Conservation (phyloP, 92 coral and sea anemone genomes). For the Epizoanthus scotinus region DNA sequence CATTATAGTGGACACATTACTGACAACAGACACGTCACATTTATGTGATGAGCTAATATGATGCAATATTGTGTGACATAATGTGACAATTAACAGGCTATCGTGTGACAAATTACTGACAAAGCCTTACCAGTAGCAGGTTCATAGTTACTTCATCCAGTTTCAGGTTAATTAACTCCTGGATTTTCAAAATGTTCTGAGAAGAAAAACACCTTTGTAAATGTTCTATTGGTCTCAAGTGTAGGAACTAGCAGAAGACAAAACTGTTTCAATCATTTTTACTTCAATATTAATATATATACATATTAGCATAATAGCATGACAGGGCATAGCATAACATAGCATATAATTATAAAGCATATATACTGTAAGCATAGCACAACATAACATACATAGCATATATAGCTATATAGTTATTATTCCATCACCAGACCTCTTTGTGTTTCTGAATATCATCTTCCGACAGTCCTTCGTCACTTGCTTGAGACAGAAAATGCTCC, state of each 20-base stretch:
- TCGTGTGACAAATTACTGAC: neutral
- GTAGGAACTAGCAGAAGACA: no score
- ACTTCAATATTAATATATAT: no score
- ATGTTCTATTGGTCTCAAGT: no score
- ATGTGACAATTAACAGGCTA: neutral
- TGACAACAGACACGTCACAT: no score
- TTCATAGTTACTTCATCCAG: constrained; percentile 94
- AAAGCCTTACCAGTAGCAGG: constrained; percentile 69
- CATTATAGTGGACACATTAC: no score
- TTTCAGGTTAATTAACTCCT: constrained; percentile 68
- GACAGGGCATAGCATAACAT: neutral
- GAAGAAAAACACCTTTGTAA: neutral
- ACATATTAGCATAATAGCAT: no score
- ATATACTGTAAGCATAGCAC: neutral
- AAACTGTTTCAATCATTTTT: no score
- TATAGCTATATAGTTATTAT: no score
- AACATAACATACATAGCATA: no score
- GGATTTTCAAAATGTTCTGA: constrained; percentile 49
- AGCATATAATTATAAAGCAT: neutral
- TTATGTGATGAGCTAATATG: no score
- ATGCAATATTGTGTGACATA: neutral
- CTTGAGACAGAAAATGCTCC: constrained; percentile 59
- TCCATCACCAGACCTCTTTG: constrained; percentile 31
- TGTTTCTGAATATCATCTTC: constrained; percentile 74
- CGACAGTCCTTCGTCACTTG: constrained; percentile 69